Conservation (phyloP, 2,797 vertebrate genomes). For the Apodemus agrarius region DNA sequence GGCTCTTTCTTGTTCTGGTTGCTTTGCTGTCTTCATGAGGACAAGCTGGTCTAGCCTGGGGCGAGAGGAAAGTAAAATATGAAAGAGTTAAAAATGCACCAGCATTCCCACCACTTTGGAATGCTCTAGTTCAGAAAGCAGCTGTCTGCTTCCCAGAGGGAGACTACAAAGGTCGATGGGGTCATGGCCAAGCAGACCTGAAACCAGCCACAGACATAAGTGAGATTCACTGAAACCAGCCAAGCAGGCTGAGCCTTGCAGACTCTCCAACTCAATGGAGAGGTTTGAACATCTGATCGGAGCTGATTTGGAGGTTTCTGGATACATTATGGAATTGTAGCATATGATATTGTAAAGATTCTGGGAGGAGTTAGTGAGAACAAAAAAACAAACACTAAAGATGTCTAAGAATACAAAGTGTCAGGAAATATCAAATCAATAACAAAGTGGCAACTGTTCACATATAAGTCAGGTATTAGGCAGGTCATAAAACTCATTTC, state of each 20-base stretch:
- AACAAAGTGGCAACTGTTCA: not conserved
- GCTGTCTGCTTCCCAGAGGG: not conserved
- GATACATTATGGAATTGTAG: not conserved
- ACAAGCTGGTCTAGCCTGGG: not conserved
- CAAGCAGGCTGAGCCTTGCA: not conserved
- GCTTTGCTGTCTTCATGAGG: not conserved
- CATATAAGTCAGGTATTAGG: not conserved
- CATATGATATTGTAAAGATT: not conserved
- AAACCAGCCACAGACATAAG: not conserved
- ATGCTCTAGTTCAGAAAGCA: not conserved
- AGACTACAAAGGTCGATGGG: not conserved
- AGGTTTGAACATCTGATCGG: not conserved
- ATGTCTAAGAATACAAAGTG: not conserved
- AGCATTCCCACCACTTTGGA: not conserved
- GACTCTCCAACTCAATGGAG: not conserved
- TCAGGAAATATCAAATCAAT: constrained; percentile 10
- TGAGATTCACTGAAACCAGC: not conserved
- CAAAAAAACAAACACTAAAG: not conserved
- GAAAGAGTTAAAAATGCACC: not conserved
- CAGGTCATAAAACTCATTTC: not conserved
- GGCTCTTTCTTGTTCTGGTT: not conserved
- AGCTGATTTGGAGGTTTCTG: not conserved
- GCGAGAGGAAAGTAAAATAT: not conserved
- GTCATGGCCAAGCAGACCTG: not conserved
- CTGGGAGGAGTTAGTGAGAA: not conserved